Conservation (phyloP, 2,113 vertebrate genomes). For the Ciconia stormi region DNA sequence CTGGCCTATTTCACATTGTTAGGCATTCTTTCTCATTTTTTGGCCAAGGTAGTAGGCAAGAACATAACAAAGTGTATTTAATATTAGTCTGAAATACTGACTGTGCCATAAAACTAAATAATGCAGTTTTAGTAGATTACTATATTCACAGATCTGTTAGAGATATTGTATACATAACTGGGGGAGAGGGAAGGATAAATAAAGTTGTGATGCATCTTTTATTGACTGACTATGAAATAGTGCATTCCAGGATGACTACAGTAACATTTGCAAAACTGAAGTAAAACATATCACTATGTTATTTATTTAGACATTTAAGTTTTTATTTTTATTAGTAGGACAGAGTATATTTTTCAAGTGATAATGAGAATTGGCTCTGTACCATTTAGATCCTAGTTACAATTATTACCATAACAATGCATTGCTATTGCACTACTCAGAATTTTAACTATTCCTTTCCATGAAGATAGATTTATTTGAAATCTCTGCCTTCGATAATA, state of each 20-base stretch:
- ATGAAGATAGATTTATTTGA: not conserved
- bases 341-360: not conserved
- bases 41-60: not conserved
- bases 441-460: not conserved
- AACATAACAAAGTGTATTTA: not conserved
- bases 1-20: not conserved
- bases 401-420: not conserved
- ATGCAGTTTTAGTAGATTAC: not conserved
- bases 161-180: not conserved
- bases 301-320: not conserved
- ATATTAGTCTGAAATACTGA: not conserved
- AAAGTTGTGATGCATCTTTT: not conserved
- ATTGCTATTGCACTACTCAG: not conserved
- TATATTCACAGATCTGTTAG: not conserved
- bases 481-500: not conserved
- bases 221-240: not conserved
- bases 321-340: conserved; percentile 1
- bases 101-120: not conserved
- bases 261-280: not conserved
- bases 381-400: not conserved
- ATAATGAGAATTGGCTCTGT: not conserved
- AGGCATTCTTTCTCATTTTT: not conserved
- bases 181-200: not conserved
- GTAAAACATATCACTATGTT: not conserved
- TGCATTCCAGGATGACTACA: not conserved